A percentile compares a stretch with the other conserved stretches of the same genome.
phyloP scores from a whole-genome alignment of 1,140 invertebrate genomes.

The Drosophila ananassae region DNA sequence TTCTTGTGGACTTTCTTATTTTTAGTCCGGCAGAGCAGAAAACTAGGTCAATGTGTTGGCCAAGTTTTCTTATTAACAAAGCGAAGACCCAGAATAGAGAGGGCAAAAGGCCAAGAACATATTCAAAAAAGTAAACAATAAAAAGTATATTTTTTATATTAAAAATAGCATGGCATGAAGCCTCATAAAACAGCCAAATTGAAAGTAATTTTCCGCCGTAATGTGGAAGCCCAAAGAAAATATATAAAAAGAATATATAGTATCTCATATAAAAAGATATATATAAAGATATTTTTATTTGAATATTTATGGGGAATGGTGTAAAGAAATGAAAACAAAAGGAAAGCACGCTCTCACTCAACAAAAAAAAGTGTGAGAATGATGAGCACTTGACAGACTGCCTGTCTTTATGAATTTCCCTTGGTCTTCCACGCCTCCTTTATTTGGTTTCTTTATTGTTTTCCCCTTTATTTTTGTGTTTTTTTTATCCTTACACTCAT shows the following conservation, averaged over 20 bases:
- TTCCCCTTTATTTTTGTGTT: conserved; percentile 6
- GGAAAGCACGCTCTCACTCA: conserved; percentile 1
- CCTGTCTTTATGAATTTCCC: conserved; percentile 11
- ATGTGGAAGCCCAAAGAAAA: conserved; percentile 19
- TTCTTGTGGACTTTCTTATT: conserved; percentile 12
- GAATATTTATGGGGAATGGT: conserved; percentile 58
- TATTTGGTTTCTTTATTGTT: conserved; percentile 30
- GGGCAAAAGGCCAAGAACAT: conserved; percentile 14
- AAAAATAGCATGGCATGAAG: conserved; percentile 39
- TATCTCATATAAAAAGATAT: conserved; percentile 22
- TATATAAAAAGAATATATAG: conserved; percentile 3
- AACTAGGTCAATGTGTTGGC: conserved; percentile 60
- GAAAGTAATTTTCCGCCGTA: conserved; percentile 65
- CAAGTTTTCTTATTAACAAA: conserved; percentile 43
- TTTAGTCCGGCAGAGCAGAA: conserved; percentile 24
- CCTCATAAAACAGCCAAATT: conserved; percentile 59
- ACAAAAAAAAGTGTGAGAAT: conserved; percentile 32
- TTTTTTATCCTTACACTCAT: conserved; percentile 7
- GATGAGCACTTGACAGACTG: conserved; percentile 60
- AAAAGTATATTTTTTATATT: not conserved
- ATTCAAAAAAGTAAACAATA: conserved; percentile 35
- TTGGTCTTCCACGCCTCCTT: conserved; percentile 2
- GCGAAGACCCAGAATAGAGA: conserved; percentile 5
- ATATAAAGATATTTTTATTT: conserved; percentile 49
- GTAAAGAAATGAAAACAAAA: conserved; percentile 48